Base-by-base conservation (phyloP, 30 jellyfish, hydroid and myxozoan species). In the Catostylus mosaicus region DNA sequence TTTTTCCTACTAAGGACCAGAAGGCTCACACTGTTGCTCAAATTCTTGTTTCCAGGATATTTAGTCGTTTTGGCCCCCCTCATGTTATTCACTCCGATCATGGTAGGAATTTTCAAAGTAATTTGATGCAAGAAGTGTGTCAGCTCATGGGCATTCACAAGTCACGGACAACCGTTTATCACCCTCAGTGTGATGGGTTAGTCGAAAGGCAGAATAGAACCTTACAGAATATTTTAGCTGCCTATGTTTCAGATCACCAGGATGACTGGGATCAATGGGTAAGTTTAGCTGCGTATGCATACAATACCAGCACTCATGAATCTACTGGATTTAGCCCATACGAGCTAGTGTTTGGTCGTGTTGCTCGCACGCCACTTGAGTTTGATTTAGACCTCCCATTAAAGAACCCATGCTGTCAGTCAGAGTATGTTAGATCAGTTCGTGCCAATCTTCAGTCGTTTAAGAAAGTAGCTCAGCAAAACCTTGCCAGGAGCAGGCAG, bases 271-370 rank as follows among this genome's bases (percentile, higher is more conserved):
- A 78, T 75, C 19, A 29, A 47, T 54, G 72, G 81, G 72, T 83
- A 18, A 47, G 31, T 61, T 59, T 36, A 52, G 76, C 89, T 22
- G 89, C 74, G 16, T 73, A 32, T 45, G 85, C 96, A 6, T 74
- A 63, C 56, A 74, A 75, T 48, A 86, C 84, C 51, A 66, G 85
- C 51, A 18, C 40, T 10, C 84, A 86, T 64, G 91, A 65, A 48
- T 86, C 96, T 20, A 75, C 96, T 30, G 90, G 85, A 16, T 46
- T 73, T 51, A 36, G 77, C 65, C 95, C 95, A 27, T 84, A 84
- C 51, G 89, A 72, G 31, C 5, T 63, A 27, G 77, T 84, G 0
- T 84, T 84, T 74, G 95, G 82, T 34, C 22, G 67, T 19, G 34
- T 36, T 70, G 68, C 40, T n/a, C 36, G 82, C 20, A 43, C 68